Conservation (phyloP, 2,113 vertebrate species). For the Anguilla rostrata region DNA sequence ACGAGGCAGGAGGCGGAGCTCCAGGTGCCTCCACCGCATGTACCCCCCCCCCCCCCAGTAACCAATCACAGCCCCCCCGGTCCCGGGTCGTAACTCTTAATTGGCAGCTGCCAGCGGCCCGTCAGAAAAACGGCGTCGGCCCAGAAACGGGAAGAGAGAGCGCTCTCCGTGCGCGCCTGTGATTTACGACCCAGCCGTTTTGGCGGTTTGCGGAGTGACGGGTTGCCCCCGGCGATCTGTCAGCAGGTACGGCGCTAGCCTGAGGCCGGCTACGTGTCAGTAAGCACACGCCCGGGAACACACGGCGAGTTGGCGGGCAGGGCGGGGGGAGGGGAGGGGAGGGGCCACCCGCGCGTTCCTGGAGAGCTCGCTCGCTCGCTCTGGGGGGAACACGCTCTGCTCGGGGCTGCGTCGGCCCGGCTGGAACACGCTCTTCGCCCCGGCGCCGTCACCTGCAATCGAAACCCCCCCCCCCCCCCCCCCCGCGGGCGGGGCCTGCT, state of each 20-base stretch:
- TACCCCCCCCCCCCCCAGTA: too few species aligned
- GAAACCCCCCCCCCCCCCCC: constrained; percentile 3
- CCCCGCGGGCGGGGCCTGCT: not conserved
- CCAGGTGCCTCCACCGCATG: too few species aligned
- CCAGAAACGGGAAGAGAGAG: not conserved
- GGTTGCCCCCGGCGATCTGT: not conserved
- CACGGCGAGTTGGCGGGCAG: not conserved
- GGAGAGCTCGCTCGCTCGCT: not conserved
- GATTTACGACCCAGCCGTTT: constrained; percentile 31
- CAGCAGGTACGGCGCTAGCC: not conserved
- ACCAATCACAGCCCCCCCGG: too few species aligned
- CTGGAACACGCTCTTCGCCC: not conserved
- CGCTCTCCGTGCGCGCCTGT: not conserved
- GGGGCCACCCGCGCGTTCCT: too few species aligned
- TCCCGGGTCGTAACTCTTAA: too few species aligned
- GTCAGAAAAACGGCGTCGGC: too few species aligned
- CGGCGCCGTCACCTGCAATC: constrained; percentile 20
- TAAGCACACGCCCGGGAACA: not conserved
- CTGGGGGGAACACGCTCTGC: not conserved
- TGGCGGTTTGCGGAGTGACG: not conserved
- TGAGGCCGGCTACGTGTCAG: not conserved
- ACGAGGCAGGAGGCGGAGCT: too few species aligned
- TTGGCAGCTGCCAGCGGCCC: too few species aligned
- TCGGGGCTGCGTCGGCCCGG: too few species aligned
- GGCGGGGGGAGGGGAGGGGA: not conserved